Percentiles rank a stretch among this genome's conserved stretches.
Evolutionary conservation across 2,113 vertebrate species (phyloP).

Genomic region (Neolamprologus falcicula): DNA sequence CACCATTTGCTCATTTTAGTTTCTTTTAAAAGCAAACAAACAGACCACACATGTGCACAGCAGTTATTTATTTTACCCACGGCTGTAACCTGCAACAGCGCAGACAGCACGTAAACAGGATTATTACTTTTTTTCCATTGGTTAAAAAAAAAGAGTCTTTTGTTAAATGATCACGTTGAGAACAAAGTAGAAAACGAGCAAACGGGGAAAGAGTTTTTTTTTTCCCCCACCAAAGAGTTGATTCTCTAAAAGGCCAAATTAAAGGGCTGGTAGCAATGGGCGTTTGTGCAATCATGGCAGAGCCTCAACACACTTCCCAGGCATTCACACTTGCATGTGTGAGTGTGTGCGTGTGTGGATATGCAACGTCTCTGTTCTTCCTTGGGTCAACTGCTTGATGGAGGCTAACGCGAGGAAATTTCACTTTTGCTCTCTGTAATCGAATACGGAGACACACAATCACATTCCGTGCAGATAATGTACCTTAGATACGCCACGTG

Average conservation of each 20-base stretch:
- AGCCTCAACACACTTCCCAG: background rate
- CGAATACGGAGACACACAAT: background rate
- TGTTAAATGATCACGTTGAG: background rate
- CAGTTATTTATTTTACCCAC: background rate
- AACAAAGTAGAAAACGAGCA: background rate
- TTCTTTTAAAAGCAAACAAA: background rate
- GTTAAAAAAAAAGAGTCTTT: background rate
- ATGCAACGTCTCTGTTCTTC: background rate
- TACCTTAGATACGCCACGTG: background rate
- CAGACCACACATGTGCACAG: background rate
- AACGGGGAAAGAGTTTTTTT: background rate
- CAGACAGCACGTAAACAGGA: background rate
- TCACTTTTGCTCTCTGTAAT: background rate
- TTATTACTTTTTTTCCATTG: background rate
- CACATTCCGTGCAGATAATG: background rate
- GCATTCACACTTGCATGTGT: background rate
- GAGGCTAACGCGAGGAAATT: background rate
- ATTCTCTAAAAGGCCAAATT: conserved; percentile 42
- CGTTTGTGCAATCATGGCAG: background rate
- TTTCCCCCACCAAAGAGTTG: background rate
- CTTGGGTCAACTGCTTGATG: background rate
- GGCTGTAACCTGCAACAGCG: background rate
- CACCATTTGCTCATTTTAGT: background rate
- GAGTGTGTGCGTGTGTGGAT: background rate
- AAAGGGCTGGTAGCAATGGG: background rate